Percentiles rank a stretch among this genome's conserved stretches.
phyloP scores from a whole-genome alignment of 1,140 invertebrate species.

The Helicoverpa armigera region DNA sequence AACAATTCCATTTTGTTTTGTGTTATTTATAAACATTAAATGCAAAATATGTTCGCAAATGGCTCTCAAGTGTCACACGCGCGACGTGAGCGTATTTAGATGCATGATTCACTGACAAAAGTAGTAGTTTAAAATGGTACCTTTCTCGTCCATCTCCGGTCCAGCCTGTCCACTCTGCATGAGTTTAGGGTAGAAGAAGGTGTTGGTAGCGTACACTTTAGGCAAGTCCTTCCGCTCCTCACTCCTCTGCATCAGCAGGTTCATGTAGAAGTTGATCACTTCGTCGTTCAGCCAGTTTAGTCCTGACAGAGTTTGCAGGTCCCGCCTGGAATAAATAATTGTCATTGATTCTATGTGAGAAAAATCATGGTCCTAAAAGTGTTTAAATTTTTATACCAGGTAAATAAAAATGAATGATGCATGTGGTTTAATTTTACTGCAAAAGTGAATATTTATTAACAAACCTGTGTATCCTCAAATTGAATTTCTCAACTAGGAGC shows the following conservation, averaged over 20 bases:
- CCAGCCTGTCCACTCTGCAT: slow-evolving; percentile 90
- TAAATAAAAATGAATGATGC: neutral
- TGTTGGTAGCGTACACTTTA: slow-evolving; percentile 95
- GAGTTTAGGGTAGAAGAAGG: slow-evolving; percentile 98
- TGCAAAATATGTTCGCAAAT: no score
- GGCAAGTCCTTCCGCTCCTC: slow-evolving; percentile 88
- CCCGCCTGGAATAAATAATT: slow-evolving; percentile 82
- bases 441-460: neutral
- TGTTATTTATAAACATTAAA: no score
- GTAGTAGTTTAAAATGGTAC: slow-evolving; percentile 72
- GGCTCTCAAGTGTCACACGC: neutral
- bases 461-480: slow-evolving; percentile 87
- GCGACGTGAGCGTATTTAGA: no score
- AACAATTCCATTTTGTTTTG: no score
- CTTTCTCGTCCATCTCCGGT: slow-evolving; percentile 95
- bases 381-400: neutral
- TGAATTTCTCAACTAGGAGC: slow-evolving; percentile 88
- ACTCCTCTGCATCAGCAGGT: slow-evolving; percentile 92
- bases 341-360: neutral
- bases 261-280: slow-evolving; percentile 98
- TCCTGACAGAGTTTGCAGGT: slow-evolving; percentile 93
- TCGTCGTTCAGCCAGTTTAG: slow-evolving; percentile 99
- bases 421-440: neutral
- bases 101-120: no score
- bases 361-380: no score